These are phyloP conservation scores for Pantelozetes paolii DNA, from an alignment of 2,888 invertebrate genomes.

Conservation along the genomic window DNA sequence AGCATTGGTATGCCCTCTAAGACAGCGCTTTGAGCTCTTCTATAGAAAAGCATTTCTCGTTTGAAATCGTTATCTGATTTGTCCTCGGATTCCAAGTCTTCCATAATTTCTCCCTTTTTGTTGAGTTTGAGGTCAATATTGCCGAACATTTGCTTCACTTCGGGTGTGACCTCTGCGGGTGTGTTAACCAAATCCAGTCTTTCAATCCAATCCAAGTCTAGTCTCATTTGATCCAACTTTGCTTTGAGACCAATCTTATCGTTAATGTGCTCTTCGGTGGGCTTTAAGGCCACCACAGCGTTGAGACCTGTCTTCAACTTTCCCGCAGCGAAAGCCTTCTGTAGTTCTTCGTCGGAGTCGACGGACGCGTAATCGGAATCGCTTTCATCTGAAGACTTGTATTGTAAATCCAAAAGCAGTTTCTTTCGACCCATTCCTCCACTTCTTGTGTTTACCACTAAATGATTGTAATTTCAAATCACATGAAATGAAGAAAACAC, in stretches of 20 bases:
- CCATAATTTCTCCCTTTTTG: conserved; percentile 45
- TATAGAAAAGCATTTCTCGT: conserved; percentile 70
- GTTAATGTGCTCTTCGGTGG: conserved; percentile 39
- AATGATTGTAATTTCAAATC: too few species aligned
- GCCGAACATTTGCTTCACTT: conserved; percentile 39
- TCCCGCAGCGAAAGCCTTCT: conserved; percentile 81
- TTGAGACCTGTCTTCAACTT: conserved; percentile 80
- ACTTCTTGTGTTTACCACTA: neutral
- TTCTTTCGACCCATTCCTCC: conserved; percentile 37
- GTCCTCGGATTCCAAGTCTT: conserved; percentile 46
- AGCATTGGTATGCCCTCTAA: conserved; percentile 72
- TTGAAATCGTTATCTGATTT: conserved; percentile 70
- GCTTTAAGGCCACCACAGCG: conserved; percentile 53
- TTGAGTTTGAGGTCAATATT: conserved; percentile 43
- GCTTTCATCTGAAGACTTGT: conserved; percentile 27
- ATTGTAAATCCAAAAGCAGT: conserved; percentile 21
- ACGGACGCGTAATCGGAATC: conserved; percentile 29
- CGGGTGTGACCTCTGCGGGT: conserved; percentile 35
- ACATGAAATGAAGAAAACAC: too few species aligned
- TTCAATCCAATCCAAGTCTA: conserved; percentile 78
- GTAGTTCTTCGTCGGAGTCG: conserved; percentile 61
- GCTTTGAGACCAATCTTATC: conserved; percentile 60
- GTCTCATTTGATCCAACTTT: conserved; percentile 67
- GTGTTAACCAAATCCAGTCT: conserved; percentile 70
- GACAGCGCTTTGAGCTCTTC: conserved; percentile 68